phyloP scores from a whole-genome alignment of 2,888 invertebrate species.

The Physocephala rufipes region DNA sequence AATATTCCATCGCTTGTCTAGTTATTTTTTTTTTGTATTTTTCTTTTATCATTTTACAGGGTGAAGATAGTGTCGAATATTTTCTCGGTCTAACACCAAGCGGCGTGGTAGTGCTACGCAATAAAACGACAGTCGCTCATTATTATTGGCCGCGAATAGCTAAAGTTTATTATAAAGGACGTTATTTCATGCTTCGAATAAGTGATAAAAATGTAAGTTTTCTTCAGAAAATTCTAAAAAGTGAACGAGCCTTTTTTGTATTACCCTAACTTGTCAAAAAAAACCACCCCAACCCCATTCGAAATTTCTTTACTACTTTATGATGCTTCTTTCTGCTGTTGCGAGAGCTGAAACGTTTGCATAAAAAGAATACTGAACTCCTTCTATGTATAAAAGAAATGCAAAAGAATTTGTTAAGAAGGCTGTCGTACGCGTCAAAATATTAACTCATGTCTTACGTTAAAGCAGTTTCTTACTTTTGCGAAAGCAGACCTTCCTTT shows the following conservation, averaged over 20 bases:
- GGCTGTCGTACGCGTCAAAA: not conserved
- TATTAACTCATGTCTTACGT: not conserved
- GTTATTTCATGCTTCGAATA: constrained; percentile 95
- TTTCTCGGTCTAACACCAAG: constrained; percentile 95
- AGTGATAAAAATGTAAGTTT: constrained; percentile 92
- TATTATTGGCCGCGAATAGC: constrained; percentile 98
- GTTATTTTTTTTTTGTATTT: constrained; percentile 20
- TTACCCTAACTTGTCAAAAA: constrained; percentile 17
- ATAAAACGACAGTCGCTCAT: constrained; percentile 96
- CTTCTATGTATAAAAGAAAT: too few species aligned
- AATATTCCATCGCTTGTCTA: constrained; percentile 22
- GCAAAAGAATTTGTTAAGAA: too few species aligned
- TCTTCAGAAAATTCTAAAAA: not conserved
- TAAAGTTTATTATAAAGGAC: constrained; percentile 95
- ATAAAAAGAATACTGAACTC: too few species aligned
- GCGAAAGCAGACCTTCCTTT: not conserved
- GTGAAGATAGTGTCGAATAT: constrained; percentile 96
- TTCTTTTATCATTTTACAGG: constrained; percentile 69
- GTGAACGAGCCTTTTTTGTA: not conserved
- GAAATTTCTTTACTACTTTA: constrained; percentile 3
- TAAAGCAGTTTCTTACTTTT: constrained; percentile 16
- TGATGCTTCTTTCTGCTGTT: too few species aligned
- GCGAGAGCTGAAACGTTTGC: too few species aligned
- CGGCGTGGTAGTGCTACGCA: constrained; percentile 91
- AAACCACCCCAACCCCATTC: constrained; percentile 26